Conservation (phyloP, 2,113 vertebrate genomes). For the Tympanuchus pallidicinctus region DNA sequence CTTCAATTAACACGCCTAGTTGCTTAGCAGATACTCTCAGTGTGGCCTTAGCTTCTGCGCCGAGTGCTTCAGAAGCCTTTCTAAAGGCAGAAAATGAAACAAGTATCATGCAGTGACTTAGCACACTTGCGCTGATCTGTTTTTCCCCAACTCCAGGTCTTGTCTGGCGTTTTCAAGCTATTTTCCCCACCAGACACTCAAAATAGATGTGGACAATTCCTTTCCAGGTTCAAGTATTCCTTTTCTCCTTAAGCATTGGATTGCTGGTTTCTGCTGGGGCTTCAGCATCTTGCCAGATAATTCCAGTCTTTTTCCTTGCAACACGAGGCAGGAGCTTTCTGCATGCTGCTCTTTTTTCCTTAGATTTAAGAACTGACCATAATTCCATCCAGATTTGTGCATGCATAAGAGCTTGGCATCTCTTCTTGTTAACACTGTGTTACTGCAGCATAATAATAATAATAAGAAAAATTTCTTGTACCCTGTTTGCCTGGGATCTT, state of each 20-base stretch:
- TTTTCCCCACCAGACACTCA: constrained; percentile 65
- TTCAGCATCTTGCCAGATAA: constrained; percentile 49
- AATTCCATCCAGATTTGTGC: constrained; percentile 34
- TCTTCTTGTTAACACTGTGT: constrained; percentile 33
- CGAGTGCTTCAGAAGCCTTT: not conserved
- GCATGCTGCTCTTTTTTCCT: constrained; percentile 36
- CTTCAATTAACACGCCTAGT: not conserved
- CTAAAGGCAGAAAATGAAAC: not conserved
- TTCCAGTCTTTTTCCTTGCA: constrained; percentile 21
- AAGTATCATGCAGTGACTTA: constrained; percentile 31
- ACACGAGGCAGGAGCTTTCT: constrained; percentile 20
- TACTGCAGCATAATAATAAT: not conserved
- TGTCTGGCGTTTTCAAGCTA: constrained; percentile 63
- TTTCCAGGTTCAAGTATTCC: constrained; percentile 67
- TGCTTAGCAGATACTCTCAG: constrained; percentile 5
- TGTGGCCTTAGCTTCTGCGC: not conserved
- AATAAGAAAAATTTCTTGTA: not conserved
- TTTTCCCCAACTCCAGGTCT: constrained; percentile 71
- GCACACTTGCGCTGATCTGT: constrained; percentile 60
- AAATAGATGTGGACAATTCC: constrained; percentile 65
- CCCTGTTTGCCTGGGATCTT: constrained; percentile 29
- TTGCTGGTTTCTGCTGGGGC: constrained; percentile 69
- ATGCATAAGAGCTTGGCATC: constrained; percentile 46
- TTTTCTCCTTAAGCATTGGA: constrained; percentile 64
- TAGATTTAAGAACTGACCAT: constrained; percentile 20